Percentiles rank a stretch among this genome's conserved stretches.
Conservation (phyloP, 2,888 invertebrate genomes). For the Catocala nupta region DNA sequence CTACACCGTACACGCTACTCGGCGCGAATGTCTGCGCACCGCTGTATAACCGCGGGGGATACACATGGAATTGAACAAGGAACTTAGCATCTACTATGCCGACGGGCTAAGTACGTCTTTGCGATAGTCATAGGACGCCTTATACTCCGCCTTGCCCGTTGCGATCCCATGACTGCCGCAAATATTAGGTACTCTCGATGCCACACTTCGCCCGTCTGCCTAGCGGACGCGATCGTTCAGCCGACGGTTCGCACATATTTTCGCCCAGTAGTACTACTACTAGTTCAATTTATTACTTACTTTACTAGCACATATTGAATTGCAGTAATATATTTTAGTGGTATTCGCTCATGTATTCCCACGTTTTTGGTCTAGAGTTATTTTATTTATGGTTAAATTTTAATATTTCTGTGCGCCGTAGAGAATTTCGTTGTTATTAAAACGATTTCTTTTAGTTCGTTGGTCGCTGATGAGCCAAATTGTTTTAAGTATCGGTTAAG, state of each 20-base stretch:
- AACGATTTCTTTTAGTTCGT: slow-evolving; percentile 1
- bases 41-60: too few species aligned
- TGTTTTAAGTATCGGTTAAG: not conserved
- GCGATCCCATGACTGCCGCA: too few species aligned
- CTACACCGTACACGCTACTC: too few species aligned
- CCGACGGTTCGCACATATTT: not conserved
- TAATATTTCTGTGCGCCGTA: slow-evolving; percentile 26
- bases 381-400: slow-evolving; percentile 28
- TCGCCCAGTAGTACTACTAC: not conserved
- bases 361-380: slow-evolving; percentile 31
- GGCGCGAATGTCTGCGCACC: too few species aligned
- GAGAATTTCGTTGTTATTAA: not conserved
- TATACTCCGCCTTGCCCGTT: too few species aligned
- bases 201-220: too few species aligned
- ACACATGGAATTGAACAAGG: too few species aligned
- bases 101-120: too few species aligned
- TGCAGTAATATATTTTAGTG: slow-evolving; percentile 52
- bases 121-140: too few species aligned
- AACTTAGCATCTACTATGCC: too few species aligned
- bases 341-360: slow-evolving; percentile 28
- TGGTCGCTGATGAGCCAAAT: slow-evolving; percentile 8
- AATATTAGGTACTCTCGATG: too few species aligned
- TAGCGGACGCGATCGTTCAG: too few species aligned
- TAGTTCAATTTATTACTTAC: slow-evolving; percentile 28
- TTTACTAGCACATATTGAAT: slow-evolving; percentile 54